Base-by-base conservation (phyloP, 2,888 invertebrate genomes). In the Lasioglossum lativentre region DNA sequence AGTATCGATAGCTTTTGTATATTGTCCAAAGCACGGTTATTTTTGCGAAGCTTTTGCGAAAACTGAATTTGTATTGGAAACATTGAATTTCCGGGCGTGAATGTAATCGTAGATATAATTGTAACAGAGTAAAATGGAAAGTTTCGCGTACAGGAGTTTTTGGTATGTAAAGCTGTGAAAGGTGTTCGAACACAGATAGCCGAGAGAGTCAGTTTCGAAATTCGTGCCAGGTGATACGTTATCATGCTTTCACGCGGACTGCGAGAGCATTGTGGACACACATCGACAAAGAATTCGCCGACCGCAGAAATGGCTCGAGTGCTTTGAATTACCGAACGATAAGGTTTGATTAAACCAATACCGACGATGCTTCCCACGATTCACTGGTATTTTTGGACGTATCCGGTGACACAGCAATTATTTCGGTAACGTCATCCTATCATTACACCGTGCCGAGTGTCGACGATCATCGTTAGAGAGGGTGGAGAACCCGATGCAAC, bases 211-310 rank as follows among this genome's bases (percentile, higher is more conserved):
- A 52, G 66, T 68, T 16, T 66, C 78, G 47, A 79, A 80, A 85
- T 85, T 73, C 45, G 59, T 56, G 87, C 66, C 84, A 75, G 75
- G 63, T 70, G 89, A 84, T 75, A 70, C 34, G 84, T 82, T 88
- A 88, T 87, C 88, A 56, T 30, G 19, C 68, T 63, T 63, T 56
- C 68, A 34, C 75, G 76, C 16, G 56, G 72, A 19, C 23, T 27
- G 30, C 19, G 47, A 47, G 72, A 59, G 52, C 77, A 72, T 70
- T 47, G 74, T 66, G 66, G 38, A 75, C 71, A 27, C 78, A 52
- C 52, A 66, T 45, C 40, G 47, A 38, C 70, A 63, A 76, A 63
- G 87, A 81, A 86, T 75, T 66, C 75, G 42, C 14, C 38, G 76
- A 78, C 19, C 34, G 34, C 14, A 56, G 38, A 45, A 66, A 77